These are phyloP conservation scores for Microcebus jonahi DNA, from an alignment of 2,113 vertebrate genomes.

Conservation along the genomic window DNA sequence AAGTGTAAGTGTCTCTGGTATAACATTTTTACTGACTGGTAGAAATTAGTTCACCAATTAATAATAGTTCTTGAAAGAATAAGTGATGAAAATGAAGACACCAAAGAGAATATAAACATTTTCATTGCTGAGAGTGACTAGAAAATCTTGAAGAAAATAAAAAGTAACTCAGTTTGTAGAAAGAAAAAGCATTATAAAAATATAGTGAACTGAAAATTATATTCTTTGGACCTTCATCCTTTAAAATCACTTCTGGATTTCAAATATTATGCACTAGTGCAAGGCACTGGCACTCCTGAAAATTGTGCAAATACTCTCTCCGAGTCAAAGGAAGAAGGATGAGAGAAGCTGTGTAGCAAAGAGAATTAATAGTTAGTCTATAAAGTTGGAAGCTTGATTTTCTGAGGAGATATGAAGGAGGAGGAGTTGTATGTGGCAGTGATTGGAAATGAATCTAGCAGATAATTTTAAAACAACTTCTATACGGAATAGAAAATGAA, in stretches of 20 bases:
- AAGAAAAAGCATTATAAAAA: neutral
- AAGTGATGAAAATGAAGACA: neutral
- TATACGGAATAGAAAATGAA: constrained; percentile 7
- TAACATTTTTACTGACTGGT: neutral
- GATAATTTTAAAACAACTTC: constrained; percentile 44
- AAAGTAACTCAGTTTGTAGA: neutral
- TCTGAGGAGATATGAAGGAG: neutral
- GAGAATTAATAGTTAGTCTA: neutral
- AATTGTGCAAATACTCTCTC: neutral
- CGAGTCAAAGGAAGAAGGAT: neutral
- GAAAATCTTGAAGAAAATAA: neutral
- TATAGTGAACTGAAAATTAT: neutral
- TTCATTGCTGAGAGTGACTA: neutral
- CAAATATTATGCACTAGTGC: neutral
- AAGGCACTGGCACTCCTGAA: neutral
- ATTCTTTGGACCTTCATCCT: neutral
- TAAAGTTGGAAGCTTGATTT: neutral
- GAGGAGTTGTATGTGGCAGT: neutral
- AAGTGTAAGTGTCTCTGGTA: neutral
- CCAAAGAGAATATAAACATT: neutral
- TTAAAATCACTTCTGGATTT: neutral
- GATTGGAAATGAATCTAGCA: constrained; percentile 26
- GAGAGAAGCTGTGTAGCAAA: neutral
- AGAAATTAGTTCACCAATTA: neutral
- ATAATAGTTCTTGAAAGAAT: neutral